Percentiles rank a stretch among this genome's conserved stretches.
phyloP scores from a whole-genome alignment of 2,888 invertebrate genomes.

The Ametastegia equiseti region DNA sequence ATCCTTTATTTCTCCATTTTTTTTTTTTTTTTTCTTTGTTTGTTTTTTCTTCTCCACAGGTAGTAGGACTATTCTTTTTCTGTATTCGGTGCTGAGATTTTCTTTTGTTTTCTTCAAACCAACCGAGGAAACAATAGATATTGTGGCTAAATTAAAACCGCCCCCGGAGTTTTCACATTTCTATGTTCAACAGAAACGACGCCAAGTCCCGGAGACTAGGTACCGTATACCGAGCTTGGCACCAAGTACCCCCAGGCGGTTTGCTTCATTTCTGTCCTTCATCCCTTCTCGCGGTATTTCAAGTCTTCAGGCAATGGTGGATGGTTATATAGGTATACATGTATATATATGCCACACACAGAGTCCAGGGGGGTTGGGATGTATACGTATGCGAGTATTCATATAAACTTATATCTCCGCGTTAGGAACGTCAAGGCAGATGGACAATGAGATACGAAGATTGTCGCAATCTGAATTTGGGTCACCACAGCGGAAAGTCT shows the following conservation, averaged over 20 bases:
- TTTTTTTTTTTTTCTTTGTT: not conserved
- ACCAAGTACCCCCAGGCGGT: conserved; percentile 62
- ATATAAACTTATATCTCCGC: not conserved
- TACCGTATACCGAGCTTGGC: conserved; percentile 7
- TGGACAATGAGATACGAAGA: conserved; percentile 20
- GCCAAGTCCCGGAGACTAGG: conserved; percentile 36
- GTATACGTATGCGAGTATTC: not conserved
- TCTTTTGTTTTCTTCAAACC: conserved; percentile 45
- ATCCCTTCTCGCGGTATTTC: conserved; percentile 19
- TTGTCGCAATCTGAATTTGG: conserved; percentile 23
- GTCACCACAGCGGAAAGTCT: conserved; percentile 29
- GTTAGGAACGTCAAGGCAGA: conserved; percentile 15
- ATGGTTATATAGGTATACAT: too few relatives aligned
- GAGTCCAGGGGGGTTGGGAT: not conserved
- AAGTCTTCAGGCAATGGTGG: conserved; percentile 11
- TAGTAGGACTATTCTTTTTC: not conserved
- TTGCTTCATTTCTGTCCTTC: conserved; percentile 71
- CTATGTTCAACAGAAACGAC: conserved; percentile 63
- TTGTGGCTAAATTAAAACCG: conserved; percentile 75
- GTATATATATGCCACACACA: not conserved
- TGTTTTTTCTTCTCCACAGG: not conserved
- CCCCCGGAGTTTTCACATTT: conserved; percentile 75
- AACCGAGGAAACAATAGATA: conserved; percentile 72
- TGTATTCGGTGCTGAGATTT: not conserved
- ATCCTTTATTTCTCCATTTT: not conserved